These are phyloP conservation scores for Forbesichthys papilliferus DNA, from an alignment of 2,113 vertebrate genomes.

Conservation along the genomic window DNA sequence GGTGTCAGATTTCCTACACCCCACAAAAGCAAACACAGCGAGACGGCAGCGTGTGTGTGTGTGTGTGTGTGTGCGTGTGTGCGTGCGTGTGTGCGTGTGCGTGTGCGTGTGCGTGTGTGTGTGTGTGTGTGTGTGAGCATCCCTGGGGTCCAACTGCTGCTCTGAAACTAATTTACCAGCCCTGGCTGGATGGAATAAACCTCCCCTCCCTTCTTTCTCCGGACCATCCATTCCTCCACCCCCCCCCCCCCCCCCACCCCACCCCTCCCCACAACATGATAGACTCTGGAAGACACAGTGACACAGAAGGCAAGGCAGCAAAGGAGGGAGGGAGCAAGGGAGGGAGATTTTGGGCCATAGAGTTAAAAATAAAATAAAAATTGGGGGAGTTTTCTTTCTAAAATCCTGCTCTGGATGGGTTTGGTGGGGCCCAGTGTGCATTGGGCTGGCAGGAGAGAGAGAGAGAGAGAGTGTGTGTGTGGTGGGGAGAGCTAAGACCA, in stretches of 20 bases:
- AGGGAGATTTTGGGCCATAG: conserved; percentile 42
- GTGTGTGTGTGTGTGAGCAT: conserved; percentile 61
- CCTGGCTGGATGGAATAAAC: conserved; percentile 82
- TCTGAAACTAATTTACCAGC: conserved; percentile 86
- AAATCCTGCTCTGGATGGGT: conserved; percentile 78
- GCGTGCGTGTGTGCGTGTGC: conserved; percentile 25
- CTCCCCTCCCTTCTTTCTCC: conserved; percentile 19
- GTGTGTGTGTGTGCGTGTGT: not conserved
- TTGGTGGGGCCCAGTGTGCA: conserved; percentile 82
- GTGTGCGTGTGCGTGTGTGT: conserved; percentile 29
- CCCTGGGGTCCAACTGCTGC: conserved; percentile 81
- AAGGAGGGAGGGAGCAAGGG: conserved; percentile 29
- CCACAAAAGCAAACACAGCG: conserved; percentile 75
- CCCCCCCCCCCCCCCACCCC: conserved; percentile 37
- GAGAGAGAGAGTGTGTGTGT: conserved; percentile 58
- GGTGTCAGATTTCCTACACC: conserved; percentile 71
- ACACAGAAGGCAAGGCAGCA: conserved; percentile 23
- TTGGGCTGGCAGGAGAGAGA: conserved; percentile 75
- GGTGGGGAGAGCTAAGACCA: conserved; percentile 64
- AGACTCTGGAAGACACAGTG: conserved; percentile 54
- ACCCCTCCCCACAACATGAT: conserved; percentile 5
- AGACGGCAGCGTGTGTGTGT: conserved; percentile 41
- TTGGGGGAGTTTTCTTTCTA: conserved; percentile 73
- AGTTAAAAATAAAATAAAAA: conserved; percentile 41
- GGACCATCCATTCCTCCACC: conserved; percentile 37